Conservation (phyloP, 2,113 vertebrate genomes). For the Gallinago undulata region DNA sequence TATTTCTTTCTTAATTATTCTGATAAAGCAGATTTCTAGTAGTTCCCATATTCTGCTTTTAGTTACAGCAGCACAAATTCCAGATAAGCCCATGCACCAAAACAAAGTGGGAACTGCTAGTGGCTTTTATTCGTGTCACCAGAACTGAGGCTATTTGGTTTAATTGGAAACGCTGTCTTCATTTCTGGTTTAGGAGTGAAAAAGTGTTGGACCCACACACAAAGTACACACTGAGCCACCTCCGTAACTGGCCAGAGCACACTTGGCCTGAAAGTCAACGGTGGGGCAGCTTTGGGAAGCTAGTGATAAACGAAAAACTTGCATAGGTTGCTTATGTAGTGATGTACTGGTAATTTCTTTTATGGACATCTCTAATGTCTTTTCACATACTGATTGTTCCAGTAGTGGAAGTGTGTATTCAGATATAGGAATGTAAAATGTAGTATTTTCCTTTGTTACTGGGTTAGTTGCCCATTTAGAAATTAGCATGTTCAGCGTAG, state of each 20-base stretch:
- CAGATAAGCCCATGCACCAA: neutral
- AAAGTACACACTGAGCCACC: neutral
- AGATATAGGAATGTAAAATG: neutral
- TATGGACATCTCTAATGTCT: neutral
- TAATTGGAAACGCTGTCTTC: neutral
- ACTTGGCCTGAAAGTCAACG: accelerated
- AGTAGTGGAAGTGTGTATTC: neutral
- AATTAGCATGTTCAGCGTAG: neutral
- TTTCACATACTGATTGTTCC: neutral
- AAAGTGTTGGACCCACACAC: neutral
- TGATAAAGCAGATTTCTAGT: neutral
- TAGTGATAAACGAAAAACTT: neutral
- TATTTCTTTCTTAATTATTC: neutral
- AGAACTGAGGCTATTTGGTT: neutral
- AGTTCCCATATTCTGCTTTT: neutral
- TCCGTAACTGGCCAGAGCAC: neutral
- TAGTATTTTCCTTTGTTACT: neutral
- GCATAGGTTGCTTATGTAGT: neutral
- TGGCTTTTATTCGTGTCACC: neutral
- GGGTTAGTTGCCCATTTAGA: neutral
- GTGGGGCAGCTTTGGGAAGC: neutral
- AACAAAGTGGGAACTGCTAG: neutral
- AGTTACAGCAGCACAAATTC: neutral
- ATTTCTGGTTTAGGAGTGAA: neutral
- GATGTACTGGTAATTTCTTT: neutral